A percentile compares a stretch with the other conserved stretches of the same genome.
Evolutionary conservation across 92 coral and sea anemone genomes (phyloP).

Genomic region (Paragorgia papillata): DNA sequence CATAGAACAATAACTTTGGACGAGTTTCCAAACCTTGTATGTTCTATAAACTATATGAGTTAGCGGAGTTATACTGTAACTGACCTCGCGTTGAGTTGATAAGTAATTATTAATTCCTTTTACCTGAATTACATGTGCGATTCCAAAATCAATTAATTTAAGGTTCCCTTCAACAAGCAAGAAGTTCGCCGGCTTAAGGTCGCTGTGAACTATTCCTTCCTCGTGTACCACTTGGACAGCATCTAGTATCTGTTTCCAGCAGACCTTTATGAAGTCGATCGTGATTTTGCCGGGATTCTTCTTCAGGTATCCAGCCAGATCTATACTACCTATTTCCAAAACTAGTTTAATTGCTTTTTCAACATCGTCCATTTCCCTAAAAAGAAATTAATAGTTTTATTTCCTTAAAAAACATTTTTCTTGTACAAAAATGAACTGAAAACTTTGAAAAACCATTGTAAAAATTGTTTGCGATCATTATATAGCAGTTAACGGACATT

Average conservation of each 20-base stretch:
- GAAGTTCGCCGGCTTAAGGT: slow-evolving; percentile 97
- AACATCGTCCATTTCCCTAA: slow-evolving; percentile 86
- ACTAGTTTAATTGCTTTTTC: slow-evolving; percentile 73
- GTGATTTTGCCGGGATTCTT: slow-evolving; percentile 81
- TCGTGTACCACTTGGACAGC: slow-evolving; percentile 92
- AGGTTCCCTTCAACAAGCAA: slow-evolving; percentile 87
- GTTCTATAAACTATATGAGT: too few species aligned
- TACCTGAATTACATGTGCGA: slow-evolving; percentile 96
- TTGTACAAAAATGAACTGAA: neutral
- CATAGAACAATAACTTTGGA: too few species aligned
- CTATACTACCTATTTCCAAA: slow-evolving; percentile 92
- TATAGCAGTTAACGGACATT: too few species aligned
- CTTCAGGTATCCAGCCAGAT: slow-evolving; percentile 81
- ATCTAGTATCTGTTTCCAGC: slow-evolving; percentile 94
- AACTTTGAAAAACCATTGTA: too few species aligned
- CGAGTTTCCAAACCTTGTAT: too few species aligned
- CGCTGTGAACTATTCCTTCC: slow-evolving; percentile 86
- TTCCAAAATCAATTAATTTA: slow-evolving; percentile 94
- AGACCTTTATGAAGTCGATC: slow-evolving; percentile 63
- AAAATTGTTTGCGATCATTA: too few species aligned
- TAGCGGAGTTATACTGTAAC: too few species aligned
- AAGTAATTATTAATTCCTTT: neutral
- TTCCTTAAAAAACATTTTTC: neutral
- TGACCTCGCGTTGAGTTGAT: too few species aligned
- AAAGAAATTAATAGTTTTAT: neutral